Evolutionary conservation across 2,113 vertebrate species (phyloP), one percentile per base, ranked within the genome.

Genomic region (Rhabdornis inornatus): DNA sequence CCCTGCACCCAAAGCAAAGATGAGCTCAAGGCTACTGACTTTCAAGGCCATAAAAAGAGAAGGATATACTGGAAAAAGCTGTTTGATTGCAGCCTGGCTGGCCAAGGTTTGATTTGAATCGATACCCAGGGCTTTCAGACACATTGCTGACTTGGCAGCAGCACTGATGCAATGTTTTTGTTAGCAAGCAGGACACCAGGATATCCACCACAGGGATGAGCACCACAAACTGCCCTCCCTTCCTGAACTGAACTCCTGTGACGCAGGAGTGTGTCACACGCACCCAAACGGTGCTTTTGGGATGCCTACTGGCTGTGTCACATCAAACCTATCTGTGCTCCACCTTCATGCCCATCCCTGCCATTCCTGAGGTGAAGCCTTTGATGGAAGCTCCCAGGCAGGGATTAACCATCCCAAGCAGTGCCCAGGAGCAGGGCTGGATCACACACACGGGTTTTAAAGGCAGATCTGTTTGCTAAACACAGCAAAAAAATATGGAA

Each of bases 201-300:
- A 44, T 4, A 61, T 7, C 70, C 45, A 40, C 25, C 6, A 40
- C 75, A 39, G 53, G 1, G 4, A 25, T 3, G 9, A 86, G 66
- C 37, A 6, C 22, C 35, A 35, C 63, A 10, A 28, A 22, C 0
- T 47, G 2, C 50, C 16, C 65, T 61, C 40, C 57, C 35, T 55
- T 78, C 49, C 44, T 0, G 2, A 31, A 5, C 59, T 13, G 4
- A 64, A 5, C 72, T 50, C 45, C 65, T 2, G 5, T 13, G 52
- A 21, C 78, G 23, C 1, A 11, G 25, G 7, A 10, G 33, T 3
- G 19, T 10, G 39, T 23, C 85, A 45, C 13, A 60, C 71, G 16
- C 44, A 15, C 15, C 21, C 44, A 25, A 2, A 33, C 1, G 0
- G 2, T 18, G 70, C 23, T 61, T 52, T 5, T 23, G 14, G 2